Conservation (phyloP, 2,113 vertebrate species). For the Cathartes aura region DNA sequence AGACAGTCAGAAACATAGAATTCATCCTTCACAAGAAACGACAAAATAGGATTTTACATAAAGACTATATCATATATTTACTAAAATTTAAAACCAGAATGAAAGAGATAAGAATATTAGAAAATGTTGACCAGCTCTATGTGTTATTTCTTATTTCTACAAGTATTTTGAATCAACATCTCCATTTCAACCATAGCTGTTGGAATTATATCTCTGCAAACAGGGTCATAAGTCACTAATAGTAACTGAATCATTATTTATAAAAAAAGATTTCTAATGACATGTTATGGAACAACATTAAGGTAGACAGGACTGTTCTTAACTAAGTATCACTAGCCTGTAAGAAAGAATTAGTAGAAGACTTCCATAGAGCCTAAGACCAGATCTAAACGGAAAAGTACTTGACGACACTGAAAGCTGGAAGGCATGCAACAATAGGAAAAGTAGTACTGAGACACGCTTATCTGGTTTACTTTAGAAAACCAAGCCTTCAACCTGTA, state of each 20-base stretch:
- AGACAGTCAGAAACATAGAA: background rate
- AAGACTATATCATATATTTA: background rate
- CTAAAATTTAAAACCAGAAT: background rate
- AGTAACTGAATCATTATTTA: background rate
- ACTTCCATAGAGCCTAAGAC: background rate
- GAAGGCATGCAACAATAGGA: background rate
- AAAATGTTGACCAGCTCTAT: background rate
- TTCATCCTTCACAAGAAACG: background rate
- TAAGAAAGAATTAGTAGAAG: background rate
- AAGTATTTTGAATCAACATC: background rate
- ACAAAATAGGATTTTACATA: background rate
- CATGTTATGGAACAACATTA: background rate
- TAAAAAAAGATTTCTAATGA: background rate
- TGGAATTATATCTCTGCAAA: background rate
- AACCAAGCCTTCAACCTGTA: background rate
- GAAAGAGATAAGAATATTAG: background rate
- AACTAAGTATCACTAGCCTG: background rate
- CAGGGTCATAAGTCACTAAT: fast-evolving
- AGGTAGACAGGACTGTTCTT: background rate
- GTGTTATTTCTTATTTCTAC: background rate
- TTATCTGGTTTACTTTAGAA: background rate
- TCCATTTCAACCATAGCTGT: background rate
- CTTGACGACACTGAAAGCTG: background rate
- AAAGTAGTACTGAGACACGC: background rate
- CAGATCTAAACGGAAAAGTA: background rate